These are phyloP conservation scores for Eupristina koningsbergeri DNA, from an alignment of 1,140 invertebrate species.

Conservation along the genomic window DNA sequence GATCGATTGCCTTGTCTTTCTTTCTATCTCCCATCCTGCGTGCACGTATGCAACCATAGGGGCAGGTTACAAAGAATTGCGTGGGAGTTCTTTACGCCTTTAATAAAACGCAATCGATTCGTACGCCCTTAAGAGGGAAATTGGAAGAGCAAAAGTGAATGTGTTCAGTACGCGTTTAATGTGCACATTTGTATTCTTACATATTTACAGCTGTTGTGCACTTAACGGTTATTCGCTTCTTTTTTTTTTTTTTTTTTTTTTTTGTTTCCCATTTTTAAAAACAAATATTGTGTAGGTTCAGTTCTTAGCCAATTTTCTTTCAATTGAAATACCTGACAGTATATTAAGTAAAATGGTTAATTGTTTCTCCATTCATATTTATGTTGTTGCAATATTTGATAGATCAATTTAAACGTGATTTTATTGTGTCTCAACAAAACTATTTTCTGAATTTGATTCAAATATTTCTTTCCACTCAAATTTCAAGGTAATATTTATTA, in stretches of 20 bases:
- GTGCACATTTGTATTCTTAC: no score
- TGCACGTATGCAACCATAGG: neutral
- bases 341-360: neutral
- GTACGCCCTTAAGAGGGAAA: neutral
- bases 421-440: neutral
- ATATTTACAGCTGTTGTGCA: no score
- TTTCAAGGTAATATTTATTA: no score
- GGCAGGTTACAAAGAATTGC: neutral
- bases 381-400: neutral
- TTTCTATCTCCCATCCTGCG: neutral
- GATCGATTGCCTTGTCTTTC: constrained; percentile 24
- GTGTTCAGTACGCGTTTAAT: neutral
- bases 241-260: no score
- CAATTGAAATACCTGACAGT: neutral
- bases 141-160: neutral
- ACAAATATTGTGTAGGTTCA: no score
- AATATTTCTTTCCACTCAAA: no score
- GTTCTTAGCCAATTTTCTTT: neutral
- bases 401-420: neutral
- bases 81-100: constrained; percentile 17
- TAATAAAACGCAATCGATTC: neutral
- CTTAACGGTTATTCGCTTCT: no score
- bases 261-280: no score
- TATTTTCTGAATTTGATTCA: no score
- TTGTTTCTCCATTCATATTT: no score